Percentiles rank a stretch among this genome's conserved stretches.
phyloP scores from a whole-genome alignment of 2,888 invertebrate species.

The Cerastis rubricosa region DNA sequence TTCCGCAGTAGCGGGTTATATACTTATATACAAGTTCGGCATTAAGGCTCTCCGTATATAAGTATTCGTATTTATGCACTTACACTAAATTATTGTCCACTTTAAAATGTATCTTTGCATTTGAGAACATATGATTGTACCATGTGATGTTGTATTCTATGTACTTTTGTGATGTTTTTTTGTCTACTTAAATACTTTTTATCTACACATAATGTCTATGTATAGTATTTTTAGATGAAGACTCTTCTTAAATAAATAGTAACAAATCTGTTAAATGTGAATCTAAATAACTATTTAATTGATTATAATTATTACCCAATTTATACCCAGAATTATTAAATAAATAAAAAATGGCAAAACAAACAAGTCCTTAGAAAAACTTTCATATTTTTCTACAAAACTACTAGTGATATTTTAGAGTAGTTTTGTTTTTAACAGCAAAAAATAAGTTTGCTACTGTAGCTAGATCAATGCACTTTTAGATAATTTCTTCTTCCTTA shows the following conservation, averaged over 20 bases:
- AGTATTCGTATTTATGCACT: background rate
- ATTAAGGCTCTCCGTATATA: background rate
- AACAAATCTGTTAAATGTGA: background rate
- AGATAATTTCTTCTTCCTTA: background rate
- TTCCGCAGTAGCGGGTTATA: background rate
- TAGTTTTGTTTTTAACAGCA: background rate
- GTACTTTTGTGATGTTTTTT: constrained; percentile 19
- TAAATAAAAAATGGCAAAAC: background rate
- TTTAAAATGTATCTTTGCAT: constrained; percentile 19
- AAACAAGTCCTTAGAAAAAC: background rate
- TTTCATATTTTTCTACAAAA: background rate
- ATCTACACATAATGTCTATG: background rate
- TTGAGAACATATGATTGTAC: constrained; percentile 11
- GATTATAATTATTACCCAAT: background rate
- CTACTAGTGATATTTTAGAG: background rate
- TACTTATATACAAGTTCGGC: constrained; percentile 5
- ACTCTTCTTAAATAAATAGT: background rate
- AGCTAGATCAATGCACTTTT: background rate
- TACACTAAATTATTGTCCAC: background rate
- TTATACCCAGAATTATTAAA: constrained; percentile 33
- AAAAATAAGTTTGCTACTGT: background rate
- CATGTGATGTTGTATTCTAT: constrained; percentile 20
- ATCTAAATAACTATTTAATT: background rate
- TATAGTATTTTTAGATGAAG: background rate
- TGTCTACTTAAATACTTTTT: background rate